phyloP scores from a whole-genome alignment of 2,797 vertebrate species.

The Manis pentadactyla region DNA sequence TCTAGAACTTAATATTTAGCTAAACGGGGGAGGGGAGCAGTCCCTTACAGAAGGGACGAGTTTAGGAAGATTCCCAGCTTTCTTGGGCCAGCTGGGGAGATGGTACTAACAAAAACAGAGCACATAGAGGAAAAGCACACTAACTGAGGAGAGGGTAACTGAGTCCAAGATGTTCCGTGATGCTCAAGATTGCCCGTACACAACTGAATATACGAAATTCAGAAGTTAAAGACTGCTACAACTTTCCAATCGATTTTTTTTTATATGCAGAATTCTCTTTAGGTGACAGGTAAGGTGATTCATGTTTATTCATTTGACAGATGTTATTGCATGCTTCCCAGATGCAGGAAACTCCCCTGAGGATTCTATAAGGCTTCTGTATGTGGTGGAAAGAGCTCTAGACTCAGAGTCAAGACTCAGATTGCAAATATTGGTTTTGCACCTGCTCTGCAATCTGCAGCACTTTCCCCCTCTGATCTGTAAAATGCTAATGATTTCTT shows the following conservation, averaged over 20 bases:
- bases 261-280: neutral
- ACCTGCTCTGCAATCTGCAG: neutral
- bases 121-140: neutral
- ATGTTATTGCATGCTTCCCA: neutral
- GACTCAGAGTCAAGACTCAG: neutral
- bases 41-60: neutral
- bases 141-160: neutral
- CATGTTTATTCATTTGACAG: neutral
- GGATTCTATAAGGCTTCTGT: neutral
- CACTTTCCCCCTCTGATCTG: neutral
- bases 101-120: neutral
- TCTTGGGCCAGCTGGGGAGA: neutral
- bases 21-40: neutral
- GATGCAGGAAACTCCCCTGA: neutral
- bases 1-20: neutral
- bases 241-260: neutral
- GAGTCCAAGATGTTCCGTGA: neutral
- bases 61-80: neutral
- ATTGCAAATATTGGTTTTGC: neutral
- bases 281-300: neutral
- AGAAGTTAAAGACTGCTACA: neutral
- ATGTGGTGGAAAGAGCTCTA: neutral
- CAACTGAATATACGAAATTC: neutral
- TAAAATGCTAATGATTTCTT: neutral
- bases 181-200: neutral